These are phyloP conservation scores for Lepidurus arcticus DNA, from an alignment of 1,140 invertebrate genomes.

Conservation along the genomic window DNA sequence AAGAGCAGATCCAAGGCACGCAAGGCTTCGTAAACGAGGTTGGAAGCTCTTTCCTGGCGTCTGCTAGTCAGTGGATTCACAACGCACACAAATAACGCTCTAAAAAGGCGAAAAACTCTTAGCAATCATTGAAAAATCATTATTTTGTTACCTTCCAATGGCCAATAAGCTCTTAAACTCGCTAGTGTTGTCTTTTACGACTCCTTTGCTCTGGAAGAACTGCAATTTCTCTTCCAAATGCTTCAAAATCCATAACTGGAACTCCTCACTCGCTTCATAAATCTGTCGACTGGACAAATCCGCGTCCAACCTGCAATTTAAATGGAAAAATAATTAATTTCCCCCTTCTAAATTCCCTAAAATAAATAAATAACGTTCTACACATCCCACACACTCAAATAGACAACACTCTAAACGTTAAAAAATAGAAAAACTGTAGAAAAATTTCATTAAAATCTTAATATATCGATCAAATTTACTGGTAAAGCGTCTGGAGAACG, in stretches of 20 bases:
- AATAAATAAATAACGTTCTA: background rate
- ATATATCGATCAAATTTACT: background rate
- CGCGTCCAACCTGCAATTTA: background rate
- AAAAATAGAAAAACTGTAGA: too few species aligned
- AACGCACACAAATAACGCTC: background rate
- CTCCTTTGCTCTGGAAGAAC: background rate
- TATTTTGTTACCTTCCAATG: background rate
- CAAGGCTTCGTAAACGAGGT: background rate
- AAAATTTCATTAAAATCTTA: background rate
- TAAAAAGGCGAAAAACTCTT: background rate
- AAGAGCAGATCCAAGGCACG: background rate
- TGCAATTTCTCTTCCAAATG: background rate
- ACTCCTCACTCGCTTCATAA: background rate
- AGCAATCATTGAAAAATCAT: background rate
- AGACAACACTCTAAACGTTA: too few species aligned
- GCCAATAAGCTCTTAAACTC: background rate
- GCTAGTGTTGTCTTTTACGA: background rate
- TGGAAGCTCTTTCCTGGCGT: background rate
- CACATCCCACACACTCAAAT: too few species aligned
- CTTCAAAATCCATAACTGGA: background rate
- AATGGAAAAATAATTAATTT: background rate
- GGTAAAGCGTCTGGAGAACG: background rate
- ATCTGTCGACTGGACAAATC: background rate
- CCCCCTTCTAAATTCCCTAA: background rate
- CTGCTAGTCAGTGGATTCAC: background rate